phyloP scores from a whole-genome alignment of 1,140 invertebrate genomes.

The Atta colombica region DNA sequence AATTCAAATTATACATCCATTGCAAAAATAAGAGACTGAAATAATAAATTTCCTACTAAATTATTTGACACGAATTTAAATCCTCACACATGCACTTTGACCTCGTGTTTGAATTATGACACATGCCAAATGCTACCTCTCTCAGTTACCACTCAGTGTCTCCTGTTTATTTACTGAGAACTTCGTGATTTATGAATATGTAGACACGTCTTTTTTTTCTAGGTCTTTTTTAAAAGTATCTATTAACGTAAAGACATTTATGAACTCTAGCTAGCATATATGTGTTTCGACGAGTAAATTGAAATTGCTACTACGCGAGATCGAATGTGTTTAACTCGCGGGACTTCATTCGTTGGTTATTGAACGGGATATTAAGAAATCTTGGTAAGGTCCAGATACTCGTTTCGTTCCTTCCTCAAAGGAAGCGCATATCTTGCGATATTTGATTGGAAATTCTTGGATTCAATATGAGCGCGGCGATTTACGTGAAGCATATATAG shows the following conservation, averaged over 20 bases:
- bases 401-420: slow-evolving; percentile 42
- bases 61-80: background rate
- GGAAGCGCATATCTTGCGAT: slow-evolving; percentile 36
- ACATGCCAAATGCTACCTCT: slow-evolving; percentile 21
- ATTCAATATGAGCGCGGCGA: slow-evolving; percentile 57
- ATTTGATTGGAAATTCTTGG: slow-evolving; percentile 61
- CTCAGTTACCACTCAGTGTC: background rate
- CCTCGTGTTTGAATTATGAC: slow-evolving; percentile 32
- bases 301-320: slow-evolving; percentile 2
- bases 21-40: background rate
- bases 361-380: slow-evolving; percentile 52
- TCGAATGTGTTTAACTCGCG: slow-evolving; percentile 37
- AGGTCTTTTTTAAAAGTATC: background rate
- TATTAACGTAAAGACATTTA: slow-evolving; percentile 40
- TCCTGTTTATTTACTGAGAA: slow-evolving; percentile 16
- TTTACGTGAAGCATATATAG: slow-evolving; percentile 41
- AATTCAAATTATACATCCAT: background rate
- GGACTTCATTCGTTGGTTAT: slow-evolving; percentile 9
- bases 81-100: background rate
- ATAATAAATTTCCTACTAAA: background rate
- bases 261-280: background rate
- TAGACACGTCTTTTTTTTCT: slow-evolving; percentile 11
- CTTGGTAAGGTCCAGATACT: slow-evolving; percentile 7
- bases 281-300: slow-evolving; percentile 31
- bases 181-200: slow-evolving; percentile 38